Evolutionary conservation across 2,797 vertebrate genomes (phyloP).

Genomic region (Pelobates cultripes): DNA sequence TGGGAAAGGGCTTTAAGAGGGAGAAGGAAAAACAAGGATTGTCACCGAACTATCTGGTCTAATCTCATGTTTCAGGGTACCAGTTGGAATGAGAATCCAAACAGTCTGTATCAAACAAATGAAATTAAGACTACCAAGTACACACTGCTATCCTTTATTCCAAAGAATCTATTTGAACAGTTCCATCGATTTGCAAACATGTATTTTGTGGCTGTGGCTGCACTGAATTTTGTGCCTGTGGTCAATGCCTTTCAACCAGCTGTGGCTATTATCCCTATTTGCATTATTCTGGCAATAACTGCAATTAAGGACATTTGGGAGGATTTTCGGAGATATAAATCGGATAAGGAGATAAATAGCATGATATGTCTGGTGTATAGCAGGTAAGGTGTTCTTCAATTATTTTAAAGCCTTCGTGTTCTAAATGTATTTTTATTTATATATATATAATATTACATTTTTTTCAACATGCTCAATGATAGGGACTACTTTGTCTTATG

Average conservation of each 20-base stretch:
- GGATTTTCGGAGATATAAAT: constrained; percentile 84
- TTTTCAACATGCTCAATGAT: too few species aligned
- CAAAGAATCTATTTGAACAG: constrained; percentile 89
- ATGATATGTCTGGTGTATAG: constrained; percentile 80
- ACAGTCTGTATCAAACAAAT: constrained; percentile 78
- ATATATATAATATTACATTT: too few species aligned
- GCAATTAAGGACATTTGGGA: constrained; percentile 92
- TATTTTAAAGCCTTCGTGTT: not conserved
- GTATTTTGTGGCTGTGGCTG: constrained; percentile 84
- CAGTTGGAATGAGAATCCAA: constrained; percentile 79
- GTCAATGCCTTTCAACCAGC: constrained; percentile 89
- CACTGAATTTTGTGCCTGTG: constrained; percentile 87
- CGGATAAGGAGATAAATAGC: constrained; percentile 86
- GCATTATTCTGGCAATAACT: constrained; percentile 82
- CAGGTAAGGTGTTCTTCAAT: constrained; percentile 76
- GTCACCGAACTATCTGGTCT: constrained; percentile 76
- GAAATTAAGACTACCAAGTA: constrained; percentile 92
- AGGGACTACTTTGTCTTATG: too few species aligned
- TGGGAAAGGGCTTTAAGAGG: constrained; percentile 63
- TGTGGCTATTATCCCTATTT: constrained; percentile 84
- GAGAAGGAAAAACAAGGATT: constrained; percentile 72
- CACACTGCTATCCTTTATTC: constrained; percentile 81
- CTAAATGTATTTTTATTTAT: not conserved
- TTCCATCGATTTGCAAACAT: constrained; percentile 88
- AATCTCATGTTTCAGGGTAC: constrained; percentile 79